Evolutionary conservation across 2,797 vertebrate genomes (phyloP).

Genomic region (Antrozous pallidus): DNA sequence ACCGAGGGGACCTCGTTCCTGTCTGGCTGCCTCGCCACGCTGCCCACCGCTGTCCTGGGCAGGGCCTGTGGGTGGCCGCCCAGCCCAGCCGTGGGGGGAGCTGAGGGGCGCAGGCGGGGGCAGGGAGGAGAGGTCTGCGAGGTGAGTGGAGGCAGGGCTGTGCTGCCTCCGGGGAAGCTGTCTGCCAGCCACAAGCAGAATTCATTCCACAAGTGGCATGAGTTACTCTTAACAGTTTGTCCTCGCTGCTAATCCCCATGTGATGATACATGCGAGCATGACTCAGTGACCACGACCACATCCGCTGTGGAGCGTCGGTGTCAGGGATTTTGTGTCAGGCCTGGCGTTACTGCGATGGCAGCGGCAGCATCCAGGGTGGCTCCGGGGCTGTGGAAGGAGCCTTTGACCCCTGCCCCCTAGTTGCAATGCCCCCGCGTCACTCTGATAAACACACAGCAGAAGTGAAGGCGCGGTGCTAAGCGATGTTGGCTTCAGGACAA

Average conservation of each 20-base stretch:
- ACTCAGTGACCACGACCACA: background rate
- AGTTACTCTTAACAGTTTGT: background rate
- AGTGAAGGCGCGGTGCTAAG: background rate
- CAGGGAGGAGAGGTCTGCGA: background rate
- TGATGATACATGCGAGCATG: background rate
- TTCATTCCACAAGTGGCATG: background rate
- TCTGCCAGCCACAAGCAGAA: background rate
- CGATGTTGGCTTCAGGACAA: background rate
- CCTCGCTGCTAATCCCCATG: background rate
- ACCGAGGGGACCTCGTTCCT: background rate
- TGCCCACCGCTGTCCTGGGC: background rate
- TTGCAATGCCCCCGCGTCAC: background rate
- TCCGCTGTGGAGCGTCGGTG: fast-evolving
- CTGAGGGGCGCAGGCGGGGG: too few species aligned
- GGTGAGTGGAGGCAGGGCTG: background rate
- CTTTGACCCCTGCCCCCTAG: background rate
- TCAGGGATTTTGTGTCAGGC: background rate
- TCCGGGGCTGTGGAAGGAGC: background rate
- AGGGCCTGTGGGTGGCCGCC: background rate
- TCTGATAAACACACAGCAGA: too few species aligned
- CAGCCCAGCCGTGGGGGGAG: fast-evolving
- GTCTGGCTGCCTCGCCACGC: background rate
- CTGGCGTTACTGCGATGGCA: background rate
- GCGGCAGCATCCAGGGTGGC: background rate
- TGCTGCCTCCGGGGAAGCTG: background rate